These are phyloP conservation scores for Hetaerina titia DNA, from an alignment of 2,888 invertebrate species.

Conservation along the genomic window DNA sequence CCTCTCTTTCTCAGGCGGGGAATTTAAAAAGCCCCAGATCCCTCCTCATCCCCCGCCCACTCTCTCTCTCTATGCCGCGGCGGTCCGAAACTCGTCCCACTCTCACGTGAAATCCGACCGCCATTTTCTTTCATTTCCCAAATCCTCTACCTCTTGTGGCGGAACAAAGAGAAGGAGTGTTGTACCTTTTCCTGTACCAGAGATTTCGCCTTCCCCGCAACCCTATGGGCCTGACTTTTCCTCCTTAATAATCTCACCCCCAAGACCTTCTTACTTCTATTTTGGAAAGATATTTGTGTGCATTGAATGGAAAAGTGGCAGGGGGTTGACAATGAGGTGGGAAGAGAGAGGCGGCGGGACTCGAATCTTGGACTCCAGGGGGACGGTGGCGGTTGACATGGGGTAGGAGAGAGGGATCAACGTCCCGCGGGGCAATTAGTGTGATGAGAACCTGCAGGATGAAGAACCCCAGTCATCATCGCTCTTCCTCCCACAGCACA, in stretches of 20 bases:
- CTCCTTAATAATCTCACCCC: not conserved
- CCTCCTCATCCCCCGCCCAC: no score
- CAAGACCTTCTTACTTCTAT: not conserved
- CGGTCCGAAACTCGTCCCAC: not conserved
- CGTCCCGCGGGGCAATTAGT: constrained; percentile 53
- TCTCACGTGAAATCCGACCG: not conserved
- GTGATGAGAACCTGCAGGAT: constrained; percentile 34
- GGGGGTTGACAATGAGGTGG: not conserved
- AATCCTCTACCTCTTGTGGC: not conserved
- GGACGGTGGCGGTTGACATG: not conserved
- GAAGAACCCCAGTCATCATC: not conserved
- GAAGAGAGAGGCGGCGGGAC: not conserved
- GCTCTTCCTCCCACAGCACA: not conserved
- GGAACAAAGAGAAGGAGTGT: not conserved
- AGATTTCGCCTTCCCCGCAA: not conserved
- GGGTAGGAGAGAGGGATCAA: not conserved
- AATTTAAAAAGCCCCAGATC: no score
- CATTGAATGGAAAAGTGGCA: not conserved
- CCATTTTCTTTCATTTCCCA: not conserved
- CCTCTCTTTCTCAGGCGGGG: not conserved
- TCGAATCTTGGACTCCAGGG: not conserved
- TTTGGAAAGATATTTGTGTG: not conserved
- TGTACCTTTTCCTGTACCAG: not conserved
- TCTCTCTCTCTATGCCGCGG: no score
- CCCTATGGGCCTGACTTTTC: not conserved